These are phyloP conservation scores for Gastrophysa polygoni DNA, from an alignment of 2,888 invertebrate genomes.

Conservation along the genomic window DNA sequence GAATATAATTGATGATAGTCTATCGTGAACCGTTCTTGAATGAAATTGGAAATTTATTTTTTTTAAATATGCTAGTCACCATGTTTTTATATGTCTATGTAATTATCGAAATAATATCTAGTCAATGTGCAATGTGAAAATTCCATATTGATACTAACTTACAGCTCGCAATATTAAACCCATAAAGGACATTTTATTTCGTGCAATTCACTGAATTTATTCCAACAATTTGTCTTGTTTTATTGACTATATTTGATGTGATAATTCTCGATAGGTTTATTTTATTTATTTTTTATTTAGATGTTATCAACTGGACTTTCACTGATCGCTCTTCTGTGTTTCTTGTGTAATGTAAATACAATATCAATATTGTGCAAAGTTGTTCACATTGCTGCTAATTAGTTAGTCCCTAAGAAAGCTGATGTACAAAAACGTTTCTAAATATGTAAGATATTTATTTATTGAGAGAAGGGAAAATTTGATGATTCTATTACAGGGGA, in stretches of 20 bases:
- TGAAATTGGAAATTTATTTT: neutral
- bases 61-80: constrained; percentile 10
- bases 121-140: constrained; percentile 25
- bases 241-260: constrained; percentile 1
- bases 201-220: constrained; percentile 5
- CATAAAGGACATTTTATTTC: neutral
- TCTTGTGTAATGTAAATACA: neutral
- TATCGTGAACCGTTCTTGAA: too few relatives aligned
- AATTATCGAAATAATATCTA: constrained; percentile 14
- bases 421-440: constrained; percentile 53
- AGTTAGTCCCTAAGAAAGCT: constrained; percentile 35
- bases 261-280: neutral
- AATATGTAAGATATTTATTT: constrained; percentile 52
- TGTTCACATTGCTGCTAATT: constrained; percentile 39
- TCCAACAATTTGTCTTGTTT: neutral
- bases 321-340: constrained; percentile 4
- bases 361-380: constrained; percentile 3
- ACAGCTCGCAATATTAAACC: constrained; percentile 4
- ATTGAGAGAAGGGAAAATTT: constrained; percentile 44
- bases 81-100: constrained; percentile 4
- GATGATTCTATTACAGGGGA: constrained; percentile 51
- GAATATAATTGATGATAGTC: too few relatives aligned
- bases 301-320: constrained; percentile 12
- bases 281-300: neutral
- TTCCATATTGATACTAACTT: neutral